These are phyloP conservation scores for Neomorphus geoffroyi DNA, from an alignment of 2,797 vertebrate species.

Conservation along the genomic window DNA sequence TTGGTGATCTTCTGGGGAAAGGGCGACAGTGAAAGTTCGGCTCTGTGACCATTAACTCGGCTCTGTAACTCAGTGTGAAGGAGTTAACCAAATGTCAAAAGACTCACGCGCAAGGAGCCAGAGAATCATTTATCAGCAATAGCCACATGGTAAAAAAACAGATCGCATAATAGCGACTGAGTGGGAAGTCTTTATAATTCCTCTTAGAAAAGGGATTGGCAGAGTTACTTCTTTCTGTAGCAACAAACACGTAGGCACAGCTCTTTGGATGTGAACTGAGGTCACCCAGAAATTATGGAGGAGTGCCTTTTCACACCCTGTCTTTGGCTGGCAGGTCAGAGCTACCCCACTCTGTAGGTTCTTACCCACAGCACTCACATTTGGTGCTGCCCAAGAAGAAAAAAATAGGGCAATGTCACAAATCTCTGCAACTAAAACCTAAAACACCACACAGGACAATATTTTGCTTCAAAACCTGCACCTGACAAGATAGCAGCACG, in stretches of 20 bases:
- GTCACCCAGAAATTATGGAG: neutral
- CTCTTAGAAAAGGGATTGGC: neutral
- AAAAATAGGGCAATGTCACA: neutral
- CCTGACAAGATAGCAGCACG: neutral
- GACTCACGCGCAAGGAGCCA: neutral
- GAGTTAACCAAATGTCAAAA: neutral
- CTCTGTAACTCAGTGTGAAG: neutral
- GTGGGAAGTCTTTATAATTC: neutral
- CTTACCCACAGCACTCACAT: neutral
- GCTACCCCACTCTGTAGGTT: accelerated
- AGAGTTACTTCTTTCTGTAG: neutral
- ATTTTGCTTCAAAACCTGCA: neutral
- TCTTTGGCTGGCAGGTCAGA: neutral
- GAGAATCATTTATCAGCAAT: neutral
- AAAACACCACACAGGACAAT: neutral
- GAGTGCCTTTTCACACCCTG: neutral
- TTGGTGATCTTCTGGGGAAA: neutral
- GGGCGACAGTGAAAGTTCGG: neutral
- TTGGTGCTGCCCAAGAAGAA: neutral
- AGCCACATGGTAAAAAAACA: neutral
- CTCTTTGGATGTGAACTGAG: accelerated
- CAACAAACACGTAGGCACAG: neutral
- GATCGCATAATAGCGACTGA: accelerated
- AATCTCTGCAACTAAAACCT: neutral
- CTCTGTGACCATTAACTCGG: neutral